Conservation (phyloP, 2,888 invertebrate species). For the Cephalotes varians region DNA sequence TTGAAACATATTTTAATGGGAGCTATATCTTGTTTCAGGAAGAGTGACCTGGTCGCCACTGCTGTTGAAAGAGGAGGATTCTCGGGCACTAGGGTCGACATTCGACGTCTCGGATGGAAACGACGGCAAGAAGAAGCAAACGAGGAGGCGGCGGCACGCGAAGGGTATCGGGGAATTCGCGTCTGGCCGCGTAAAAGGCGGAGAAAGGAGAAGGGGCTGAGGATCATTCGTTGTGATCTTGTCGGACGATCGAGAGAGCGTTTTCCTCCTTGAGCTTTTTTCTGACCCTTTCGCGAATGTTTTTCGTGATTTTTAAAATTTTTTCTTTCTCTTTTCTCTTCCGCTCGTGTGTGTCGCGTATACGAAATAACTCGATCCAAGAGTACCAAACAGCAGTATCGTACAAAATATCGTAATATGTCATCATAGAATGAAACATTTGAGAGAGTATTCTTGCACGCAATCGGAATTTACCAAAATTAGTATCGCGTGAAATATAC, state of each 20-base stretch:
- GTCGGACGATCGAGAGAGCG: neutral
- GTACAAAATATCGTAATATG: neutral
- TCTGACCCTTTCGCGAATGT: neutral
- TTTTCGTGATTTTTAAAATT: neutral
- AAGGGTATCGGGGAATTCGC: constrained; percentile 50
- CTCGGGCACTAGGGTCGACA: constrained; percentile 7
- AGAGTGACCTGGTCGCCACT: neutral
- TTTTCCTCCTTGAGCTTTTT: neutral
- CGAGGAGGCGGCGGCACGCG: constrained; percentile 60
- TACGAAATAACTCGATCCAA: neutral
- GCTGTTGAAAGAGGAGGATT: constrained; percentile 20
- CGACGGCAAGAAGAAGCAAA: constrained; percentile 39
- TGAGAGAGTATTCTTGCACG: neutral
- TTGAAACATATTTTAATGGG: constrained; percentile 21
- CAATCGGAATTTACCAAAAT: neutral
- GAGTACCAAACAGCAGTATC: neutral
- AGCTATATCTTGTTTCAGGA: constrained; percentile 8
- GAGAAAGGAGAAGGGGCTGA: neutral
- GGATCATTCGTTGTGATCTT: constrained; percentile 20
- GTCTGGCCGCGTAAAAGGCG: constrained; percentile 10
- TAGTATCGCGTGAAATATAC: neutral
- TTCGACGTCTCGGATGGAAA: constrained; percentile 52
- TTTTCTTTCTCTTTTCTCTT: neutral
- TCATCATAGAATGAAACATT: neutral
- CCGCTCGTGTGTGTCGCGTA: neutral